Conservation (phyloP, 2,888 invertebrate species). For the Pimpla rufipes region DNA sequence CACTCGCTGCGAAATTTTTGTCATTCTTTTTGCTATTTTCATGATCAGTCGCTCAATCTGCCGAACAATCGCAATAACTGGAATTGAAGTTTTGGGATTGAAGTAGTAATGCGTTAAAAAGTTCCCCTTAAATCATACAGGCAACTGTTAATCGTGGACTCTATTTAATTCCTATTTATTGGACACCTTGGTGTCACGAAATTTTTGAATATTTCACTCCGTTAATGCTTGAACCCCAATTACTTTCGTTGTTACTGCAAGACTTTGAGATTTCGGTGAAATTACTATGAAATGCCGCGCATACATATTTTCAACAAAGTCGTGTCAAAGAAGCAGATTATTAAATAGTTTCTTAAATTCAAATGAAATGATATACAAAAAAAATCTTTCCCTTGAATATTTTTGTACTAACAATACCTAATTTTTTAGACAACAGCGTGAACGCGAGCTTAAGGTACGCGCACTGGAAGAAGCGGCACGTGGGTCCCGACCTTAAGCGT, state of each 20-base stretch:
- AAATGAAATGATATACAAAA: not conserved
- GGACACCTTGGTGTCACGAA: too few relatives aligned
- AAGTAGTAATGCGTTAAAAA: not conserved
- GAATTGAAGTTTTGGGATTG: not conserved
- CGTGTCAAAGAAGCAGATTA: not conserved
- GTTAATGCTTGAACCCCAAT: too few relatives aligned
- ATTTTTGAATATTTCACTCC: too few relatives aligned
- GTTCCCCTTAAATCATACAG: too few relatives aligned
- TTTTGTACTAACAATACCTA: slow-evolving; percentile 6
- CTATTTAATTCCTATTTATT: too few relatives aligned
- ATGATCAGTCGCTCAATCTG: not conserved
- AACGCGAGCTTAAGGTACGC: slow-evolving; percentile 94
- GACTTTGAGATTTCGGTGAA: not conserved
- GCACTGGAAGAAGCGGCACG: slow-evolving; percentile 95
- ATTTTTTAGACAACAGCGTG: slow-evolving; percentile 91
- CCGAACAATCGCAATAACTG: not conserved
- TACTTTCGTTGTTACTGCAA: not conserved
- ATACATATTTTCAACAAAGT: not conserved
- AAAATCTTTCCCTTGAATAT: not conserved
- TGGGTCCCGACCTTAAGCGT: slow-evolving; percentile 87
- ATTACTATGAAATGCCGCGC: not conserved
- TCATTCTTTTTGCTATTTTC: not conserved
- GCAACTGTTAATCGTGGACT: too few relatives aligned
- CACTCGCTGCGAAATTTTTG: not conserved
- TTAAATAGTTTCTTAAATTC: not conserved